phyloP scores from a whole-genome alignment of 2,797 vertebrate species.

The Phataginus tetradactyla region DNA sequence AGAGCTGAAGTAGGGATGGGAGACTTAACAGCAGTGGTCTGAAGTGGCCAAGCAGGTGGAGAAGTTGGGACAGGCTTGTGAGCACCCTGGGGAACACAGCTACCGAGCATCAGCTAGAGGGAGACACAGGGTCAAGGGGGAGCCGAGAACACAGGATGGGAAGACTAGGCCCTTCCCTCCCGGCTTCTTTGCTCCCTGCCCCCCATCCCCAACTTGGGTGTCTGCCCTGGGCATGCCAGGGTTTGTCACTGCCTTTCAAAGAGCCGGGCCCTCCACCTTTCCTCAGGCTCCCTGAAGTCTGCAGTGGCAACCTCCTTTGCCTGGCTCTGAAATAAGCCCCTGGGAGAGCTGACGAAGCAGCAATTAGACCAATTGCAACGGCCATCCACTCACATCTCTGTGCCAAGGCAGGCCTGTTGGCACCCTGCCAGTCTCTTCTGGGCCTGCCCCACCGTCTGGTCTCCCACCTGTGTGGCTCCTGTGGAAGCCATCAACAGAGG shows the following conservation, averaged over 20 bases:
- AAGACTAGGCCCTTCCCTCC: conserved; percentile 15
- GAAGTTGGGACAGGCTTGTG: neutral
- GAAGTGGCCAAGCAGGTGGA: neutral
- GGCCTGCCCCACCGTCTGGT: conserved; percentile 3
- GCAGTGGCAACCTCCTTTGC: conserved; percentile 58
- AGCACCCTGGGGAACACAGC: conserved; percentile 22
- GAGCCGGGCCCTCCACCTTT: conserved; percentile 57
- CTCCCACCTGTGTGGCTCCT: conserved; percentile 23
- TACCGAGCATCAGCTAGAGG: neutral
- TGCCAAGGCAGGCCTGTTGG: conserved; percentile 70
- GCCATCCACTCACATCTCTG: conserved; percentile 70
- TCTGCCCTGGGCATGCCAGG: conserved; percentile 72
- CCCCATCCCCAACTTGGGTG: conserved; percentile 50
- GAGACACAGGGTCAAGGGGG: conserved; percentile 28
- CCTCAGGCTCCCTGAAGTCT: conserved; percentile 68
- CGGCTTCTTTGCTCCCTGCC: conserved; percentile 48
- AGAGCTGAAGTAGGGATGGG: neutral
- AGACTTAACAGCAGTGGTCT: neutral
- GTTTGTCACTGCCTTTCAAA: conserved; percentile 70
- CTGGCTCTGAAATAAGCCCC: conserved; percentile 72
- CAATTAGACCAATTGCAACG: conserved; percentile 80
- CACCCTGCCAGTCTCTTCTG: conserved; percentile 59
- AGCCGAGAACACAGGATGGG: neutral
- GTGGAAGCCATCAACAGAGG: neutral
- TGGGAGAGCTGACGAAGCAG: conserved; percentile 74